Base-by-base conservation (phyloP, 2,113 vertebrate species). In the Diglossa brunneiventris region DNA sequence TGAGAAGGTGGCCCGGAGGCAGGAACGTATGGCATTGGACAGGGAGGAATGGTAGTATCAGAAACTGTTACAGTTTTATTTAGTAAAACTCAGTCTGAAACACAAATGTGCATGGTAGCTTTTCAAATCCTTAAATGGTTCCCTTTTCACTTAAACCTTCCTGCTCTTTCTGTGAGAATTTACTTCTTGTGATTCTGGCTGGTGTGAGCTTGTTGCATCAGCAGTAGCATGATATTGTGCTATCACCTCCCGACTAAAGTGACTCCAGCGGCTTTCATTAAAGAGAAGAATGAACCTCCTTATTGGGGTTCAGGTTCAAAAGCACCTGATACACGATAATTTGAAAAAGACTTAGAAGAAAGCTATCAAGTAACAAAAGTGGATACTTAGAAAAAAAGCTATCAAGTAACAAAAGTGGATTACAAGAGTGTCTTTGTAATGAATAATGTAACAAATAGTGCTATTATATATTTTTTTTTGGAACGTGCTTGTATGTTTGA, bases 251-350 rank as follows among this genome's bases (percentile, higher is more conserved):
- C 56, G 33, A 49, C 27, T 74, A 1, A 75, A 79, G 33, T 30
- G 30, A 50, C 18, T 87, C 42, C 33, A 5, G 47, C 59, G 62
- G 39, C 35, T 67, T 72, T 84, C 22, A 31, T 59, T 50, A 63
- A 50, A 33, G 31, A 52, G 41, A 85, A 39, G 14, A 78, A 39
- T 64, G 24, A 26, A 12, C 16, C 27, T 84, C 7, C 35, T 77
- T 35, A 3, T 5, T 80, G 55, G 9, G 8, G 5, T 61, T 8
- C 0, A 0, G 42, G 28, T 35, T 75, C 30, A 76, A 35, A 85
- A 76, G 33, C 53, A 31, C 33, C 47, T 44, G 27, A 55, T n/a
- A 31, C 0, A 5, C 0, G 5, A 5, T 23, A 27, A 30, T 41
- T 58, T 39, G 4, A 37, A 41, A 41, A 39, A 11, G 5, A 21